These are phyloP conservation scores for Cremastobaeus sp. DNA, from an alignment of 2,888 invertebrate species.

Conservation along the genomic window DNA sequence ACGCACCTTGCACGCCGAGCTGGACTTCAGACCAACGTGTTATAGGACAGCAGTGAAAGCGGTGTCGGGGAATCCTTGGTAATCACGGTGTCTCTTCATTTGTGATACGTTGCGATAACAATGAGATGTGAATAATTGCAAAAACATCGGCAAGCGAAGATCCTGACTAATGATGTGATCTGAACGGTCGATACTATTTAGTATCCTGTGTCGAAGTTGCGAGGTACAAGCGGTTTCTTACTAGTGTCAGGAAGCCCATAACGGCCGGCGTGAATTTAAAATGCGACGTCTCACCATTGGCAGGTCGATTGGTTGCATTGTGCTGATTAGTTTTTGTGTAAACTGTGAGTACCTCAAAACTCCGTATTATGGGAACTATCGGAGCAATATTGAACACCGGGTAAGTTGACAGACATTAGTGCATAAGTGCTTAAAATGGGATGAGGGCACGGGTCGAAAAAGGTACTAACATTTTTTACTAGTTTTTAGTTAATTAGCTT, in stretches of 20 bases:
- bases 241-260: neutral
- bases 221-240: slow-evolving; percentile 2
- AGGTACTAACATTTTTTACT: neutral
- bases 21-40: slow-evolving; percentile 66
- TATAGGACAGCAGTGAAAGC: slow-evolving; percentile 70
- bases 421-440: no score
- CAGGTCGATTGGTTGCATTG: slow-evolving; percentile 1
- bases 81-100: slow-evolving; percentile 55
- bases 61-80: slow-evolving; percentile 58
- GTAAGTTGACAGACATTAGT: slow-evolving; percentile 16
- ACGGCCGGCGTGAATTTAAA: slow-evolving; percentile 15
- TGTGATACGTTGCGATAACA: slow-evolving; percentile 16
- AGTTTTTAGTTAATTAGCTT: no score
- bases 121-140: slow-evolving; percentile 20
- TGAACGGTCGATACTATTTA: neutral
- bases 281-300: slow-evolving; percentile 9
- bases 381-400: slow-evolving; percentile 15
- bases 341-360: slow-evolving; percentile 18
- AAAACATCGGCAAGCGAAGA: slow-evolving; percentile 15
- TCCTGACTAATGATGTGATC: slow-evolving; percentile 38
- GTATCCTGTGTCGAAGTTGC: neutral
- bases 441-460: no score
- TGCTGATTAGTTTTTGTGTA: slow-evolving; percentile 10
- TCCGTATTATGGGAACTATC: slow-evolving; percentile 28
- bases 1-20: slow-evolving; percentile 58